Evolutionary conservation across 2,888 invertebrate species (phyloP), one percentile per base, ranked within the genome.

Genomic region (Malacosoma neustria): DNA sequence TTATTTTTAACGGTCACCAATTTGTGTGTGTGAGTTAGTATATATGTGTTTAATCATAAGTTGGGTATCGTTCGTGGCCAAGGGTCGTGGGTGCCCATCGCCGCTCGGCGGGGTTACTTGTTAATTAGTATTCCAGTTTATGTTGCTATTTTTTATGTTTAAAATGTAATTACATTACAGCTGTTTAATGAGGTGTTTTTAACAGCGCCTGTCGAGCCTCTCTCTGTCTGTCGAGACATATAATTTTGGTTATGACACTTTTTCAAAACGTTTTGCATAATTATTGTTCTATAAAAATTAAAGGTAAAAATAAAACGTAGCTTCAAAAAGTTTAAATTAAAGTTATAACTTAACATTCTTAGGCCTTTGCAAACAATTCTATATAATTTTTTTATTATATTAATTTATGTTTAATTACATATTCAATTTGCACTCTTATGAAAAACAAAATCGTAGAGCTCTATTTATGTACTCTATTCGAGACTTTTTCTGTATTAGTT

Each of bases 1-100:
- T 82, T 85, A 82, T 81, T 84, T 85, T 84, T 85, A 82, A 82
- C 79, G 75, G 80, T 73, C 72, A 65, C 72, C 68, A 73, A 81
- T 82, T 81, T 74, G 76, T 80, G 71, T 67, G 59, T 62, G 51
- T 53, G 45, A 53, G 52, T 52, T 50, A 35, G 15, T 15, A 14
- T 14, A 11, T 15, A 14, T 15, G 15, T 15, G 15, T 15, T 15
- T 32, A 30, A 34, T 32, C 15, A 29, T 35, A 35, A 41, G 43
- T 47, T 48, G 49, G 56, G 54, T 55, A 57, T 51, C 48, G 48
- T 56, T 45, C 57, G 48, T 49, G 49, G 51, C 48, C 51, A 54
- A 45, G 53, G 53, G 50, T 58, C 53, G 53, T 53, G 46, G 49
- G 49, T 49, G 57, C 56, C 54, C 5, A 22, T 22, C 22, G 22